phyloP scores from a whole-genome alignment of 35 echinoderm and acorn worm species.

The Apostichopus californicus region DNA sequence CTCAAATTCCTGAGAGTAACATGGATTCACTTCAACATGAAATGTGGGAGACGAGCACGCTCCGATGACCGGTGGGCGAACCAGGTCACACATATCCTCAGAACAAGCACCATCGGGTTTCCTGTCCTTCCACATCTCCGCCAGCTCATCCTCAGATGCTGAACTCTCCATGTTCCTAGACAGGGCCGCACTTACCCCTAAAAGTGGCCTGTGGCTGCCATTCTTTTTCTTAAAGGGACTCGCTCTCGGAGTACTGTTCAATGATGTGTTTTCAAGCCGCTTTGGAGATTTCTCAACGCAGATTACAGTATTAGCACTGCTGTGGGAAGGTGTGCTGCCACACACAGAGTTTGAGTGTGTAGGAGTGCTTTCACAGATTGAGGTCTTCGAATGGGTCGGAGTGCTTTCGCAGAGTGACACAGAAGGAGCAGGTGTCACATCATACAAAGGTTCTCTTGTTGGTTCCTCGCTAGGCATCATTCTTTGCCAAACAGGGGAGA shows the following conservation, averaged over 20 bases:
- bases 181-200: conserved; percentile 47
- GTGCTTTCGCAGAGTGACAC: conserved; percentile 28
- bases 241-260: not conserved
- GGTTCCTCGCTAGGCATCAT: conserved; percentile 28
- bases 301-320: conserved; percentile 49
- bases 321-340: conserved; percentile 39
- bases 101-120: conserved; percentile 90
- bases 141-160: conserved; percentile 19
- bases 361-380: conserved; percentile 32
- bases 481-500: conserved; percentile 65
- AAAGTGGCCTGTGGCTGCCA: conserved; percentile 1
- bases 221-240: conserved; percentile 58
- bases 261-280: not conserved
- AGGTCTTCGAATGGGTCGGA: conserved; percentile 2
- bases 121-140: conserved; percentile 74
- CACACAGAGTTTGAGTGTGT: conserved; percentile 43
- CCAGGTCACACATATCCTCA: conserved; percentile 73
- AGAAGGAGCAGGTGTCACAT: not conserved
- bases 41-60: conserved; percentile 92
- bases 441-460: conserved; percentile 14
- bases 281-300: conserved; percentile 39
- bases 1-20: conserved; percentile 93
- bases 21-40: conserved; percentile 94
- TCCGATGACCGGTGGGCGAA: conserved; percentile 89
- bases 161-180: conserved; percentile 23